Evolutionary conservation across 2,113 vertebrate species (phyloP).

Genomic region (Serilophus lunatus): DNA sequence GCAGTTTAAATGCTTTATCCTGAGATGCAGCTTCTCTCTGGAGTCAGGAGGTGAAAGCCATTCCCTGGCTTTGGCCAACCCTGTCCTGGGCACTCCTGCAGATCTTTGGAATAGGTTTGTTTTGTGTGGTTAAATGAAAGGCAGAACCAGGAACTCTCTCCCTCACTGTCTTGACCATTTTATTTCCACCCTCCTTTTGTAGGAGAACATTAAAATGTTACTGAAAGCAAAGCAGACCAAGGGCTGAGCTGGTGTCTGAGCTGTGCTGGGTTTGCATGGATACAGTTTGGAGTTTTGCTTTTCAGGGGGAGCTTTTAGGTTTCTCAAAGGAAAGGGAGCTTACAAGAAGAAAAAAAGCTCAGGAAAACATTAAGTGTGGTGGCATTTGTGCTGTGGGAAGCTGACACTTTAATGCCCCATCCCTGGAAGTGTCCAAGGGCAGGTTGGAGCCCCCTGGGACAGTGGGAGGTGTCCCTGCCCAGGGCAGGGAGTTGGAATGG

Average conservation of each 20-base stretch:
- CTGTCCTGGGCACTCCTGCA: neutral
- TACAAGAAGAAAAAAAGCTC: neutral
- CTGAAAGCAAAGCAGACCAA: neutral
- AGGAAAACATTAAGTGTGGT: neutral
- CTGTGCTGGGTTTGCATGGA: neutral
- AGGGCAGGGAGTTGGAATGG: neutral
- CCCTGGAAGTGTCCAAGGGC: neutral
- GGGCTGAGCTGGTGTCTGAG: neutral
- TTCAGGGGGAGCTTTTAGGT: neutral
- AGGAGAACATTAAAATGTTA: neutral
- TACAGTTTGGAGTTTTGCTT: neutral
- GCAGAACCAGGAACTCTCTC: neutral
- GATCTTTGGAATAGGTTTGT: neutral
- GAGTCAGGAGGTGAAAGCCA: rapidly evolving
- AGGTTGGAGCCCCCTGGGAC: neutral
- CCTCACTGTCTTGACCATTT: neutral
- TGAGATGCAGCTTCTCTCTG: neutral
- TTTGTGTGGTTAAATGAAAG: neutral
- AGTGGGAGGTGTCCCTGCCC: neutral
- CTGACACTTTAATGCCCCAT: neutral
- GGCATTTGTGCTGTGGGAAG: neutral
- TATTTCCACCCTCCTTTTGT: neutral
- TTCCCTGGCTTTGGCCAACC: too few relatives aligned
- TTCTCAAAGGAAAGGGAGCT: neutral
- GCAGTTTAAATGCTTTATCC: neutral